These are phyloP conservation scores for Sitophilus oryzae DNA, from an alignment of 1,140 invertebrate species.

Conservation along the genomic window DNA sequence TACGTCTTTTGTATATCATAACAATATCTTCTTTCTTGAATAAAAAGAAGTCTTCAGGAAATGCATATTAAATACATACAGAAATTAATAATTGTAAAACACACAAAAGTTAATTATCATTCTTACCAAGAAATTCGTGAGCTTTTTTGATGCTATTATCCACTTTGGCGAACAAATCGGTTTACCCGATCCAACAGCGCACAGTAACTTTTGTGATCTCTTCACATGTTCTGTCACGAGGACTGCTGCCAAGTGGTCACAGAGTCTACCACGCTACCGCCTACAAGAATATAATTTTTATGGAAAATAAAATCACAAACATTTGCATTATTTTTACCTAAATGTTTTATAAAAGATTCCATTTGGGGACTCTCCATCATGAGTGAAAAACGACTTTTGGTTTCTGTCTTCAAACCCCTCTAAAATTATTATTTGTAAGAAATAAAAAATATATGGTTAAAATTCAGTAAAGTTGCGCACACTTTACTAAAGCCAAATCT, in stretches of 20 bases:
- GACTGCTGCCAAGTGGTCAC: constrained; percentile 45
- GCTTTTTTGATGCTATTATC: constrained; percentile 46
- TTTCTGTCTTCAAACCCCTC: constrained; percentile 29
- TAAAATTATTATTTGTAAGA: constrained; percentile 23
- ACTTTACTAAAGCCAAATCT: too few relatives aligned
- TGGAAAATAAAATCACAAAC: neutral
- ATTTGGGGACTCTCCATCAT: constrained; percentile 39
- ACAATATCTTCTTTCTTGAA: constrained; percentile 1
- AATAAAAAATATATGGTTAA: too few relatives aligned
- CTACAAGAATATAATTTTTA: constrained; percentile 19
- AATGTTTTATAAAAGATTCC: constrained; percentile 31
- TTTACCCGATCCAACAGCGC: constrained; percentile 46
- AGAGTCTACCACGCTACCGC: constrained; percentile 37
- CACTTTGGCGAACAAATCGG: constrained; percentile 48
- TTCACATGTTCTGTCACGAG: constrained; percentile 47
- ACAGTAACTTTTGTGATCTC: constrained; percentile 49
- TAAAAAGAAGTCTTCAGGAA: neutral
- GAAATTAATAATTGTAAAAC: constrained; percentile 1
- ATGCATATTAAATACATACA: too few relatives aligned
- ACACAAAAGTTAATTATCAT: neutral
- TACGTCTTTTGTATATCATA: constrained; percentile 1
- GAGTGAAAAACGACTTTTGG: constrained; percentile 41
- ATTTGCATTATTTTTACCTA: constrained; percentile 26
- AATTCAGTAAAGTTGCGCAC: too few relatives aligned
- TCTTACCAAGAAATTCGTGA: constrained; percentile 40